Evolutionary conservation across 2,888 invertebrate species (phyloP), one percentile per base, ranked within the genome.

Genomic region (Hecatera dysodea): DNA sequence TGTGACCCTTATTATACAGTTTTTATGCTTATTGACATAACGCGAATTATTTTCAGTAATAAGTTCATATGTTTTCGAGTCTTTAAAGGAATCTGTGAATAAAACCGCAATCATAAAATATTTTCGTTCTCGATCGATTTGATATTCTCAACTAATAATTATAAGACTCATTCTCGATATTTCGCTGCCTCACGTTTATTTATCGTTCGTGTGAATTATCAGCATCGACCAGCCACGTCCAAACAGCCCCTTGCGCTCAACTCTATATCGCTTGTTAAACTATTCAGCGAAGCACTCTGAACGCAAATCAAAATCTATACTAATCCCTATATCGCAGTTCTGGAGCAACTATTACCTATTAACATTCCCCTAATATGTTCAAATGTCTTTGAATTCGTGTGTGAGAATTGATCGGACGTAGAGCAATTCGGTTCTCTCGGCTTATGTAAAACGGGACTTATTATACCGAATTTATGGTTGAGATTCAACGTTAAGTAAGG

Each of bases 361-460:
- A 87, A 85, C 84, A 85, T 86, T 86, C 87, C 86, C 88, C 85
- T 91, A 90, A 92, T 90, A 89, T 88, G 92, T 91, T 92, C 90
- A 91, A 92, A 94, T 91, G 87, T 89, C 88, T 89, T 88, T 84
- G 85, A 92, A 92, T 91, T 89, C 90, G 88, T 90, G 91, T 92
- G 91, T 89, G 91, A 87, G 89, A 92, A 93, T 91, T 91, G 91
- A 93, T 94, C 91, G 90, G 90, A 90, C 87, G 87, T 86, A 84
- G 82, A 88, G 88, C 86, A 86, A 90, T 89, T 90, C 87, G 72
- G 83, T 76, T 75, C 70, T 61, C 67, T 76, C 64, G 68, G 79
- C 78, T 88, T 87, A 90, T 84, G 79, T 76, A 89, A 91, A 91
- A 86, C 80, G 75, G 83, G 66, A 83, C 84, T 87, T 92, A 90